Conservation (phyloP, 2,797 vertebrate genomes). For the Steatocranus sp. region DNA sequence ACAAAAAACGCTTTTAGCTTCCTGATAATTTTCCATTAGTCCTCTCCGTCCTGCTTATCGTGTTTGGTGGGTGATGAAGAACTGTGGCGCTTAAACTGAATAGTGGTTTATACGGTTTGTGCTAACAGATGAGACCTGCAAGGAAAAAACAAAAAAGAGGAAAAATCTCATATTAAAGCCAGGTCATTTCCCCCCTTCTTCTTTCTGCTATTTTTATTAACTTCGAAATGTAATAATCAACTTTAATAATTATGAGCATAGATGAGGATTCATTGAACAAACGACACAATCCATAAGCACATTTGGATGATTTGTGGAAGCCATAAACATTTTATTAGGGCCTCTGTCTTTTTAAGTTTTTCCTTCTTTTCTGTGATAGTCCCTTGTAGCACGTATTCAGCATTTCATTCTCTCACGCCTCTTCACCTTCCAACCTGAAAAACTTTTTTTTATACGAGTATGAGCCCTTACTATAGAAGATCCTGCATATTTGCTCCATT, state of each 20-base stretch:
- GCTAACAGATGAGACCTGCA: background rate
- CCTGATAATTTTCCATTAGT: background rate
- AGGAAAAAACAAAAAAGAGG: background rate
- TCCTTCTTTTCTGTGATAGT: conserved; percentile 57
- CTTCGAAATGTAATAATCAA: background rate
- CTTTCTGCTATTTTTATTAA: background rate
- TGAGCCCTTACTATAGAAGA: background rate
- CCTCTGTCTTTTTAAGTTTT: background rate
- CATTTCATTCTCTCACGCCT: background rate
- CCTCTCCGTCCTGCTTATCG: background rate
- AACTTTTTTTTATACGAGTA: background rate
- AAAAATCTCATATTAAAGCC: background rate
- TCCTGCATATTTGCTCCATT: background rate
- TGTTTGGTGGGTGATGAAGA: background rate
- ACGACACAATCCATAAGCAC: background rate
- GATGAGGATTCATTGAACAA: background rate
- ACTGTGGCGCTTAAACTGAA: background rate
- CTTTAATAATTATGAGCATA: background rate
- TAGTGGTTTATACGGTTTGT: background rate
- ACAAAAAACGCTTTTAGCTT: background rate
- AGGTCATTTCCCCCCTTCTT: background rate
- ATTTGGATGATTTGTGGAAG: background rate
- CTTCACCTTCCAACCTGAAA: background rate
- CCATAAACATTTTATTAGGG: background rate
- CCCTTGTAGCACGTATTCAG: conserved; percentile 37